Evolutionary conservation across 1,140 invertebrate species (phyloP).

Genomic region (Sinella curviseta): DNA sequence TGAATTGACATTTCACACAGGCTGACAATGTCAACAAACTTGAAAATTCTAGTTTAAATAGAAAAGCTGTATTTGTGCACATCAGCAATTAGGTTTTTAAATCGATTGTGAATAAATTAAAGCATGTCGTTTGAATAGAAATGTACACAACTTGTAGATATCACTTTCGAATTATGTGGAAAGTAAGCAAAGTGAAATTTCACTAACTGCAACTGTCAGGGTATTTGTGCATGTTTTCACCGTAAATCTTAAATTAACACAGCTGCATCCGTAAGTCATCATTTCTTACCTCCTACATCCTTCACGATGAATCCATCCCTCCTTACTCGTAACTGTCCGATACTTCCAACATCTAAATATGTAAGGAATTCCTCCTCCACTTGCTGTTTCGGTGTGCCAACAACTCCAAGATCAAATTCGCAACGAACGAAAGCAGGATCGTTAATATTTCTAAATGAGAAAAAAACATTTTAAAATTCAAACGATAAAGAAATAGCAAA

Average conservation of each 20-base stretch:
- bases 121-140: too few species aligned
- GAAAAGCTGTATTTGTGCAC: too few species aligned
- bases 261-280: not conserved
- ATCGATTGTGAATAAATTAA: too few species aligned
- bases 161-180: too few species aligned
- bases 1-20: too few species aligned
- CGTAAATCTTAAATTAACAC: not conserved
- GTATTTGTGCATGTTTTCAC: too few species aligned
- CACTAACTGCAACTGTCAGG: too few species aligned
- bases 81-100: too few species aligned
- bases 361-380: slow-evolving; percentile 36
- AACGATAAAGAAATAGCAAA: not conserved
- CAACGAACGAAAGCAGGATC: slow-evolving; percentile 38
- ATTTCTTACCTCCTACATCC: slow-evolving; percentile 54
- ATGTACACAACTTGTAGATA: too few species aligned
- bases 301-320: slow-evolving; percentile 58
- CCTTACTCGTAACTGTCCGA: slow-evolving; percentile 54
- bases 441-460: slow-evolving; percentile 38
- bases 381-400: slow-evolving; percentile 31
- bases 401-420: slow-evolving; percentile 43
- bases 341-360: slow-evolving; percentile 57
- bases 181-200: too few species aligned
- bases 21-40: too few species aligned
- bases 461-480: not conserved
- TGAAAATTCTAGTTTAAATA: too few species aligned